Evolutionary conservation across 92 coral and sea anemone species (phyloP).

Genomic region (Siderastrea siderea): DNA sequence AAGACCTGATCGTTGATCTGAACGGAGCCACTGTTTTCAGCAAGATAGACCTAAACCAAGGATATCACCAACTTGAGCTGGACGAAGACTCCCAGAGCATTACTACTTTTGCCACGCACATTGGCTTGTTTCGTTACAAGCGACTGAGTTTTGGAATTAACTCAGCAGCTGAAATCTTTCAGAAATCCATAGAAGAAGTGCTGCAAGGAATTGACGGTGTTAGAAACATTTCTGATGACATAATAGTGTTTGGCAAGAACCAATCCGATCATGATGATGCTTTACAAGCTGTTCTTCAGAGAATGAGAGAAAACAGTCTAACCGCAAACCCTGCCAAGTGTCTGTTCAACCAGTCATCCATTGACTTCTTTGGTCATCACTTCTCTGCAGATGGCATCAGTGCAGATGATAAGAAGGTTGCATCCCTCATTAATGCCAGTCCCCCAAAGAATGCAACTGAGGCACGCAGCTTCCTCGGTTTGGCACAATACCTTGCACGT

Average conservation of each 20-base stretch:
- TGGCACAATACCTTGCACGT: slow-evolving; percentile 72
- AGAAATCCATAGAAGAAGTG: no score
- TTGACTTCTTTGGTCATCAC: no score
- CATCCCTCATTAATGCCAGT: slow-evolving; percentile 31
- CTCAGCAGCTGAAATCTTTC: no score
- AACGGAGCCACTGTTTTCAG: slow-evolving; percentile 20
- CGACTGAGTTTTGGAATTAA: no score
- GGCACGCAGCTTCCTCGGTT: slow-evolving; percentile 74
- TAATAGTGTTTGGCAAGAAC: slow-evolving; percentile 31
- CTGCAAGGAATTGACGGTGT: no score
- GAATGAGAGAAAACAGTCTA: slow-evolving; percentile 35
- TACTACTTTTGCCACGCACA: slow-evolving; percentile 47
- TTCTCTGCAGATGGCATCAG: slow-evolving; percentile 32
- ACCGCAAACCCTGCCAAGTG: slow-evolving; percentile 41
- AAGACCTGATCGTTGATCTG: slow-evolving; percentile 10
- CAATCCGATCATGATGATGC: slow-evolving; percentile 17
- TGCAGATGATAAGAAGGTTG: slow-evolving; percentile 36
- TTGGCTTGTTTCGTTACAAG: background rate
- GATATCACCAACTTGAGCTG: slow-evolving; percentile 50
- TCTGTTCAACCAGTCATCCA: background rate
- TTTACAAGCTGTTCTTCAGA: slow-evolving; percentile 27
- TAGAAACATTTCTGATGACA: slow-evolving; percentile 22
- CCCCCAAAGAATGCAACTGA: slow-evolving; percentile 68
- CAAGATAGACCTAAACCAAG: slow-evolving; percentile 33
- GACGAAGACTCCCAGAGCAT: slow-evolving; percentile 13